Base-by-base conservation (phyloP, 2,888 invertebrate genomes). In the Ditylenchus weischeri region DNA sequence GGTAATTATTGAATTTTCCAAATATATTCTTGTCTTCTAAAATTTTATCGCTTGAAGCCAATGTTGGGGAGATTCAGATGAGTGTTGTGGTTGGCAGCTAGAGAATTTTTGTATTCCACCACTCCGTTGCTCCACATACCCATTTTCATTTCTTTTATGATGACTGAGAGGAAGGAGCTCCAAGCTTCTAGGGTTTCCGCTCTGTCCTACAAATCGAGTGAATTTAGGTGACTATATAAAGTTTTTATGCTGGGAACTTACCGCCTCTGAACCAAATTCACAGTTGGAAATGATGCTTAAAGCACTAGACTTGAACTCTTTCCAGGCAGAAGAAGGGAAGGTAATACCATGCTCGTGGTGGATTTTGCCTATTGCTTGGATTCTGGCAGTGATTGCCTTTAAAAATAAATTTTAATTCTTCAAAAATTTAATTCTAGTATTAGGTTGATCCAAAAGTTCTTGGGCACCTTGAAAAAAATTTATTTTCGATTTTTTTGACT, bases 91-190 rank as follows among this genome's bases (percentile, higher is more conserved):
- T 43, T 43, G 8, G 43, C 43, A 43, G 43, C 43, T 15, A 43
- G 15, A 59, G 29, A 51, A 59, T 35, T 59, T 43, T 68, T 63
- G 43, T 68, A 19, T 50, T 35, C 23, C 35, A 35, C 57, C 8
- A 48, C 59, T 29, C 63, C 60, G 43, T 36, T 29, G n/a, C 66
- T 77, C 75, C 75, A 76, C 49, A 73, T 75, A 19, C 78, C 78
- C 75, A 79, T 72, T 69, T 80, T 80, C 79, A 80, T 80, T 71
- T 80, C 79, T 62, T 76, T 74, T 50, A 80, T 80, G 57, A 80
- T 78, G 61, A 79, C 75, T 5, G 79, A 77, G 64, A 78, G 72
- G 72, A 80, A 80, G n/a, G 78, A 76, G 69, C 73, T 77, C 80
- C 80, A 80, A 18, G 76, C 73, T 29, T 79, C 79, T 19, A 78